Base-by-base conservation (phyloP, 2,888 invertebrate species). In the Lasius platythorax region DNA sequence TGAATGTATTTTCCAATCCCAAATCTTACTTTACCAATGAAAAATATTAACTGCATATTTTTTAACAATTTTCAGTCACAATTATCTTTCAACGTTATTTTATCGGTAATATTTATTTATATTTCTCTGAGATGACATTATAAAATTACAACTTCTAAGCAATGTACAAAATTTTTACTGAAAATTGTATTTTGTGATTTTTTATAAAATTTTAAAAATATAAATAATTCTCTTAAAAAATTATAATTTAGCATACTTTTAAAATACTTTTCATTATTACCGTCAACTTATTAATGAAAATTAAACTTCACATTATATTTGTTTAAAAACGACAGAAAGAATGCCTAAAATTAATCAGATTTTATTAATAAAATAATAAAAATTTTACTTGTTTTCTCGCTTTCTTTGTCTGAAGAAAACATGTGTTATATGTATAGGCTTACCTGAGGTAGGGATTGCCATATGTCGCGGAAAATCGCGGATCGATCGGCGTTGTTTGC, bases 401-500 rank as follows among this genome's bases (percentile, higher is more conserved):
- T 33, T 15, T 23, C n/a, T 11, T 58, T 46, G 12, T 33, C 18
- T 15, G 6, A 23, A n/a, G 15, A 33, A 28, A 75, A 76, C 50
- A 66, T 15, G 6, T 33, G 53, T 53, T 33, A 33, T n/a, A 5
- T 53, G n/a, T 56, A 43, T 23, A 11, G 18, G 12, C 96, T 85
- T 97, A 97, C 93, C 98, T 96, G 88, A 98, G 95, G 95, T 98
- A 98, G 1, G 98, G 98, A 95, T 98, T 98, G 82, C 98, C 98
- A 93, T 98, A 98, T 9, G 98, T 97, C 56, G 98, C 98, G 74
- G 98, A 98, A 94, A 97, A 98, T 88, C 98, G 96, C 1, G 98
- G 98, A 95, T 98, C 98, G 43, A 98, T 97, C 40, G 94, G 94
- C 33, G 93, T 95, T 81, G 94, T 93, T 73, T 94, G 94, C 74